A percentile compares a stretch with the other conserved stretches of the same genome.
Conservation (phyloP, 2,797 vertebrate species). For the Myoxocephalus aenaeus region DNA sequence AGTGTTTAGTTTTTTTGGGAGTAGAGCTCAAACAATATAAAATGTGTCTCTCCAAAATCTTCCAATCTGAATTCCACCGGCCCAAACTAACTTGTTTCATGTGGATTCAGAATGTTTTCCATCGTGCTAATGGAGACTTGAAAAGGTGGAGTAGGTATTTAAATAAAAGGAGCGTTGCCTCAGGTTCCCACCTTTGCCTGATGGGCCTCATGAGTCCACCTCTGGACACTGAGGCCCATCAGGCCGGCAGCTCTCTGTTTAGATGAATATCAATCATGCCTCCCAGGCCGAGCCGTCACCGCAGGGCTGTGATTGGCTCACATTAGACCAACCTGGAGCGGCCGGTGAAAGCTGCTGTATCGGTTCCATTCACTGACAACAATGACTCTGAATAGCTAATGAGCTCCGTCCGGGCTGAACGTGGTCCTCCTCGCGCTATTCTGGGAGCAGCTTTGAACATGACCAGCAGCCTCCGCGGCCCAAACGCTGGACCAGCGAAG, state of each 20-base stretch:
- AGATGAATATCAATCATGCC: conserved; percentile 66
- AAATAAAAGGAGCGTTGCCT: conserved; percentile 18
- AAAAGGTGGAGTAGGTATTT: background rate
- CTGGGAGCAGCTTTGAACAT: conserved; percentile 65
- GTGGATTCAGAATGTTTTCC: too few species aligned
- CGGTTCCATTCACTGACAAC: conserved; percentile 73
- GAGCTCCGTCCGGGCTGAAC: conserved; percentile 50
- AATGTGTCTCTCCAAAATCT: background rate
- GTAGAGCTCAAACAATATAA: background rate
- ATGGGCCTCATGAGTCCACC: too few species aligned
- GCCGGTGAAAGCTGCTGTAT: conserved; percentile 56
- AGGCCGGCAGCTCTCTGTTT: conserved; percentile 47
- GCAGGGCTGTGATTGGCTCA: conserved; percentile 68
- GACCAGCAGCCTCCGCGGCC: conserved; percentile 67
- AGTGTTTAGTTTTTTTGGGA: too few species aligned
- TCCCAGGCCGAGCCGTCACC: conserved; percentile 27
- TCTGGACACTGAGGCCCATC: conserved; percentile 55
- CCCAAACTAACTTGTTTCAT: too few species aligned
- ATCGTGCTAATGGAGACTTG: too few species aligned
- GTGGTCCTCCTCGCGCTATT: conserved; percentile 44
- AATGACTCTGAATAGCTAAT: conserved; percentile 80
- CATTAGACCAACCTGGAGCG: conserved; percentile 66
- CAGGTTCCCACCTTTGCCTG: too few species aligned
- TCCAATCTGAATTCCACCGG: too few species aligned
- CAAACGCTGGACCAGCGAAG: conserved; percentile 42